Conservation (phyloP, 1,140 invertebrate species). For the Scaptomyza graminum region DNA sequence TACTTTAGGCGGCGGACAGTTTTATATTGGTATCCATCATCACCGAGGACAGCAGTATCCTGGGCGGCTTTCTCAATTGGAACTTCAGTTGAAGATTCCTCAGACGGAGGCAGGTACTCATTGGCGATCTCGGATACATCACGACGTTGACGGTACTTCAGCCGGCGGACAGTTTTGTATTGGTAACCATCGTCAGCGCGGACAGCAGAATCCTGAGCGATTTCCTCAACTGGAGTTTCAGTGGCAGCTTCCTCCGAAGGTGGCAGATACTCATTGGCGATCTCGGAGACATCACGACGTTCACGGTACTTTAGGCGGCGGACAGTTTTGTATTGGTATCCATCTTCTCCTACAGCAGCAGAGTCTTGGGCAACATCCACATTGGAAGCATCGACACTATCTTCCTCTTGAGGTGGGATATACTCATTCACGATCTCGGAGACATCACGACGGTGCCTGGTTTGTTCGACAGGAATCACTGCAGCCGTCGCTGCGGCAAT, state of each 20-base stretch:
- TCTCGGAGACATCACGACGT: slow-evolving; percentile 64
- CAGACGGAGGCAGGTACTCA: slow-evolving; percentile 55
- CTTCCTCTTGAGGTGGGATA: slow-evolving; percentile 64
- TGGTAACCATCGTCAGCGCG: slow-evolving; percentile 61
- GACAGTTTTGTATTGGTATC: slow-evolving; percentile 66
- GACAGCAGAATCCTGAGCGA: slow-evolving; percentile 48
- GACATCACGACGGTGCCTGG: slow-evolving; percentile 78
- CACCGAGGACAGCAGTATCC: slow-evolving; percentile 51
- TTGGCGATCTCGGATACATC: slow-evolving; percentile 64
- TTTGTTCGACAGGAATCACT: slow-evolving; percentile 81
- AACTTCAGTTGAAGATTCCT: slow-evolving; percentile 46
- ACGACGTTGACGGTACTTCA: slow-evolving; percentile 68
- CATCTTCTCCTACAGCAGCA: slow-evolving; percentile 46
- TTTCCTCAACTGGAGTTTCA: slow-evolving; percentile 39
- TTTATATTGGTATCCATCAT: slow-evolving; percentile 69
- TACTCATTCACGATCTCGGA: slow-evolving; percentile 70
- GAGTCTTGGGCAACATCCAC: slow-evolving; percentile 56
- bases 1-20: slow-evolving; percentile 61
- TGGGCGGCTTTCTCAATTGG: slow-evolving; percentile 34
- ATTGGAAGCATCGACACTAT: slow-evolving; percentile 36
- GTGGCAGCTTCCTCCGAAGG: slow-evolving; percentile 44
- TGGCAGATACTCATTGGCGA: slow-evolving; percentile 64
- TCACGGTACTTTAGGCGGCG: slow-evolving; percentile 52
- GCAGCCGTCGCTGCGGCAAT: slow-evolving; percentile 81
- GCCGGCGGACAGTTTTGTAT: slow-evolving; percentile 68